These are phyloP conservation scores for Desmophyllum pertusum DNA, from an alignment of 92 coral and sea anemone genomes.

Conservation along the genomic window DNA sequence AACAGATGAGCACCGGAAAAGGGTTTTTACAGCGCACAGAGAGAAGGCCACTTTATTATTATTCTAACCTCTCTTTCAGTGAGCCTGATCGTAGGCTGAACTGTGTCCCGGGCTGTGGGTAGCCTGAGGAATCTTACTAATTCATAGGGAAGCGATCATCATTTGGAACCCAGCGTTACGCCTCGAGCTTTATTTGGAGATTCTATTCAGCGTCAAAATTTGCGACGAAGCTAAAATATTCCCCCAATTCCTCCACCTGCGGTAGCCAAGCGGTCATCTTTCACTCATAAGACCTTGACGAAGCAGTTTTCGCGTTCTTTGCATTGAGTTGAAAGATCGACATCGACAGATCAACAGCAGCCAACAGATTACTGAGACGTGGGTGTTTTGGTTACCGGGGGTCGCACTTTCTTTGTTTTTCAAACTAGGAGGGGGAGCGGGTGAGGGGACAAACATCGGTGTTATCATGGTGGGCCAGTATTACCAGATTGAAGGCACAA, in stretches of 20 bases:
- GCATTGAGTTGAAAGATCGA: not conserved
- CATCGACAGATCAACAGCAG: not conserved
- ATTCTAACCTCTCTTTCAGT: not conserved
- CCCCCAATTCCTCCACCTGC: not conserved
- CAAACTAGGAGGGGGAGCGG: not conserved
- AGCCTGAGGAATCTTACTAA: not conserved
- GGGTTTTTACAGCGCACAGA: not conserved
- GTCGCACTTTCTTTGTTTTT: not conserved
- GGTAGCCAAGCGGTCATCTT: not conserved
- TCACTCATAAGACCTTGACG: conserved; percentile 24
- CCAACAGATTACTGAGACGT: too few species aligned
- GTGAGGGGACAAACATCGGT: not conserved
- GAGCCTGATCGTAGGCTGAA: not conserved
- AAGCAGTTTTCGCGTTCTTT: conserved; percentile 1
- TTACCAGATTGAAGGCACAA: too few species aligned
- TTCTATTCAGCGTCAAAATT: too few species aligned
- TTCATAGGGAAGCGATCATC: conserved; percentile 5
- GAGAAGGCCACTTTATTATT: not conserved
- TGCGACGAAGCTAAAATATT: not conserved
- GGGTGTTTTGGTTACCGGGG: not conserved
- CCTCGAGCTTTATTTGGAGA: not conserved
- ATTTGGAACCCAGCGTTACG: not conserved
- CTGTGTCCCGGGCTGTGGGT: too few species aligned
- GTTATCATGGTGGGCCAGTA: too few species aligned
- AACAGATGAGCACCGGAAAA: not conserved